Percentiles rank a stretch among this genome's conserved stretches.
phyloP scores from a whole-genome alignment of 2,888 invertebrate genomes.

The Hirtodrosophila cameraria region DNA sequence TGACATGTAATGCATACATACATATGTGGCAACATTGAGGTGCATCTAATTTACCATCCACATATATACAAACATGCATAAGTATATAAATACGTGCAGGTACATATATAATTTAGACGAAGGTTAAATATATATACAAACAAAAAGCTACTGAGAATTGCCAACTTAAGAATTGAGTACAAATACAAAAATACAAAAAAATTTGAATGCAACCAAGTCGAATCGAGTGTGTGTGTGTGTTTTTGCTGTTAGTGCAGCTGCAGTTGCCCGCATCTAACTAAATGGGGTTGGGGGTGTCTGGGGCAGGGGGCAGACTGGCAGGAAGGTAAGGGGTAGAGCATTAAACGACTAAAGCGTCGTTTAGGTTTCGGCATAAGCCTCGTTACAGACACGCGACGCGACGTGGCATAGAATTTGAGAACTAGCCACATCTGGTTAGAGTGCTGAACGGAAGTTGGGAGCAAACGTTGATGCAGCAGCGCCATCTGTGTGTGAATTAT shows the following conservation, averaged over 20 bases:
- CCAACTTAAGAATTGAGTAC: constrained; percentile 42
- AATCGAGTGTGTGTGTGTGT: not conserved
- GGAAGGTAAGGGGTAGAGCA: not conserved
- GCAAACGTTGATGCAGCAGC: constrained; percentile 39
- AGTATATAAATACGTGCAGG: constrained; percentile 5
- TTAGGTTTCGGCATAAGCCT: constrained; percentile 58
- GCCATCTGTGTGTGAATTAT: constrained; percentile 55
- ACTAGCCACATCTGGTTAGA: constrained; percentile 10
- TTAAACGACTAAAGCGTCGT: constrained; percentile 40
- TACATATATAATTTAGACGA: constrained; percentile 42
- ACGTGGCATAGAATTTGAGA: constrained; percentile 43
- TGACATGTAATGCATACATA: not conserved
- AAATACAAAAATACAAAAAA: constrained; percentile 3
- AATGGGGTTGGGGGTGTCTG: not conserved
- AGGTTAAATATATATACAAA: constrained; percentile 37
- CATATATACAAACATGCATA: not conserved
- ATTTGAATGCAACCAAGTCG: constrained; percentile 36
- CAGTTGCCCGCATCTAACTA: constrained; percentile 23
- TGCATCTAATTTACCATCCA: constrained; percentile 3
- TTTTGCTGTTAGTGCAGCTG: constrained; percentile 35
- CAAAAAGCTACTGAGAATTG: constrained; percentile 23
- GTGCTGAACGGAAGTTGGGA: constrained; percentile 56
- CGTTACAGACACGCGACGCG: constrained; percentile 64
- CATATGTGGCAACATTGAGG: constrained; percentile 40
- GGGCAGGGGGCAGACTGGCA: not conserved